phyloP scores from a whole-genome alignment of 2,113 vertebrate species.

The Maccullochella peelii region DNA sequence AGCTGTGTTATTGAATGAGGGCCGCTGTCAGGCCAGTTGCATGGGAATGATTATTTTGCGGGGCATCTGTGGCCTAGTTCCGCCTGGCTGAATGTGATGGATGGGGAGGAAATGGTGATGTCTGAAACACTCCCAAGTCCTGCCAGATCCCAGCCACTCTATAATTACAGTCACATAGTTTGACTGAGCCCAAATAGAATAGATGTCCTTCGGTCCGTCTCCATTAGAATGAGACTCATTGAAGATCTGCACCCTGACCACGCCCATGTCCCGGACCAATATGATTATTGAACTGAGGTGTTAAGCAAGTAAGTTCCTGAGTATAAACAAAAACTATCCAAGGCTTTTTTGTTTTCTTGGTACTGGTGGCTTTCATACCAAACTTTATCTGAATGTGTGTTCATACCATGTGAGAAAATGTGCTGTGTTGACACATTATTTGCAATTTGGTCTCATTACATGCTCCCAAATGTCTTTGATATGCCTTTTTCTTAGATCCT shows the following conservation, averaged over 20 bases:
- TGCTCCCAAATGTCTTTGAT: slow-evolving; percentile 39
- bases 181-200: slow-evolving; percentile 66
- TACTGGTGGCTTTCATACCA: not conserved
- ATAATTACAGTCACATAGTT: slow-evolving; percentile 78
- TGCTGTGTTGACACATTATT: slow-evolving; percentile 34
- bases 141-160: slow-evolving; percentile 75
- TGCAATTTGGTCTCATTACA: slow-evolving; percentile 40
- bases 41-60: slow-evolving; percentile 81
- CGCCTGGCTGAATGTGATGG: slow-evolving; percentile 79
- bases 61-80: slow-evolving; percentile 77
- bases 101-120: slow-evolving; percentile 82
- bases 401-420: slow-evolving; percentile 14
- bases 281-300: slow-evolving; percentile 9
- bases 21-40: slow-evolving; percentile 73
- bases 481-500: slow-evolving; percentile 30
- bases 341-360: not conserved
- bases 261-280: slow-evolving; percentile 33
- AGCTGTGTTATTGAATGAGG: slow-evolving; percentile 81
- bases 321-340: not conserved
- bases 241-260: slow-evolving; percentile 31
- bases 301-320: not conserved
- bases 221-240: slow-evolving; percentile 27
- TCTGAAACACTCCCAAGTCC: slow-evolving; percentile 80
- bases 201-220: slow-evolving; percentile 35
- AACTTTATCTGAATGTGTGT: slow-evolving; percentile 11